Evolutionary conservation across 2,888 invertebrate species (phyloP), one percentile per base, ranked within the genome.

Genomic region (Osedax frankpressi): DNA sequence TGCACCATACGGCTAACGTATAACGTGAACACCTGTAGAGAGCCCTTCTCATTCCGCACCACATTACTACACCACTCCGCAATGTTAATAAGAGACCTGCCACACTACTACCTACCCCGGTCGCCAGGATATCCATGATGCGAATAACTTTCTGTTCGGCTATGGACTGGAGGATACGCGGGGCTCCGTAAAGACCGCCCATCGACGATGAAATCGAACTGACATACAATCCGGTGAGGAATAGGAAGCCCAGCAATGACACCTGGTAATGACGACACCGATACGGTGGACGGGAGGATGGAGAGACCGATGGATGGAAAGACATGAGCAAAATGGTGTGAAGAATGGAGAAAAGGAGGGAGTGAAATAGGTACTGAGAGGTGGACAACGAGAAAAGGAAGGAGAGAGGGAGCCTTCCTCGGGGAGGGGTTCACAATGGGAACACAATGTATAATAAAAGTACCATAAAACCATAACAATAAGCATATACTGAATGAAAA

Each of bases 71-170:
- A n/a, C n/a, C n/a, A n/a, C n/a, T n/a, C n/a, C n/a, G n/a, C n/a
- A n/a, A n/a, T n/a, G n/a, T n/a, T n/a, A n/a, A n/a, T n/a, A n/a
- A n/a, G n/a, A n/a, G n/a, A n/a, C n/a, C n/a, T n/a, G n/a, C n/a
- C n/a, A n/a, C n/a, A n/a, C n/a, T n/a, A n/a, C n/a, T n/a, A 87
- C 89, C 88, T 86, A 95, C 94, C 81, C 95, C 95, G 86, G 89
- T 90, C 78, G 92, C 92, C 72, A 96, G 88, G 73, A 90, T 87
- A 78, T 90, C 90, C 78, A 95, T 89, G 78, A 92, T 90, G 2
- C 95, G 96, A 80, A 97, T 92, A 60, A 94, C 93, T 85, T 91
- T 94, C 84, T 96, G 95, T 82, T 92, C 90, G 65, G 96, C 93
- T 79, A 97, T 94, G 76, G 93, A 93, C 84, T 96, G 95, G 30